Evolutionary conservation across 2,797 vertebrate species (phyloP).

Genomic region (Catharus ustulatus): DNA sequence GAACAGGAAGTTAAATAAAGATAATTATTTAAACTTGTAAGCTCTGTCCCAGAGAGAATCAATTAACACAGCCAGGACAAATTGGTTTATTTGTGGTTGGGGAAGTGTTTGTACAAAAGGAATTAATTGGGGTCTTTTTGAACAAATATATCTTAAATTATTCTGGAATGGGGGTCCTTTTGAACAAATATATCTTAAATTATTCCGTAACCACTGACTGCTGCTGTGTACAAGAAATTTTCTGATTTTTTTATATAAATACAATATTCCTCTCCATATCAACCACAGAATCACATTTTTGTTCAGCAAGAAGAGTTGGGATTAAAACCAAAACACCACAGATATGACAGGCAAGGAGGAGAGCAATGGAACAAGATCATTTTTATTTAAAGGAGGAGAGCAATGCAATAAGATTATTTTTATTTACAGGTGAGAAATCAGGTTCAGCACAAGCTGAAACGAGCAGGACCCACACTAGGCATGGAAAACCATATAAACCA

Average conservation of each 20-base stretch:
- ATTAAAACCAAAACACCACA: neutral
- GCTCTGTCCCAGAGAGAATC: neutral
- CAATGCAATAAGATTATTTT: neutral
- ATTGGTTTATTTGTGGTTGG: accelerated
- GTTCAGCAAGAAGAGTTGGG: neutral
- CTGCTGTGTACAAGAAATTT: neutral
- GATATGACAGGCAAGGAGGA: neutral
- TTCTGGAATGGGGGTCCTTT: neutral
- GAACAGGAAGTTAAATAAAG: neutral
- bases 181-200: neutral
- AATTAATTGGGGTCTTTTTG: neutral
- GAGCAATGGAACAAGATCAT: neutral
- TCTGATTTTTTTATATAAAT: neutral
- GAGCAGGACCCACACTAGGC: neutral
- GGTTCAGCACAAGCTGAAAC: neutral
- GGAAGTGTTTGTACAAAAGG: neutral
- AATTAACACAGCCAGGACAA: neutral
- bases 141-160: neutral
- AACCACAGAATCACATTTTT: neutral
- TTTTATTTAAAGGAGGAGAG: neutral
- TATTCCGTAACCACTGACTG: neutral
- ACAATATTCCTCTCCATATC: neutral
- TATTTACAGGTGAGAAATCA: neutral
- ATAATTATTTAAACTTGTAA: neutral
- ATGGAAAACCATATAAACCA: neutral